phyloP scores from a whole-genome alignment of 2,797 vertebrate species.

The Oreochromis grahami region DNA sequence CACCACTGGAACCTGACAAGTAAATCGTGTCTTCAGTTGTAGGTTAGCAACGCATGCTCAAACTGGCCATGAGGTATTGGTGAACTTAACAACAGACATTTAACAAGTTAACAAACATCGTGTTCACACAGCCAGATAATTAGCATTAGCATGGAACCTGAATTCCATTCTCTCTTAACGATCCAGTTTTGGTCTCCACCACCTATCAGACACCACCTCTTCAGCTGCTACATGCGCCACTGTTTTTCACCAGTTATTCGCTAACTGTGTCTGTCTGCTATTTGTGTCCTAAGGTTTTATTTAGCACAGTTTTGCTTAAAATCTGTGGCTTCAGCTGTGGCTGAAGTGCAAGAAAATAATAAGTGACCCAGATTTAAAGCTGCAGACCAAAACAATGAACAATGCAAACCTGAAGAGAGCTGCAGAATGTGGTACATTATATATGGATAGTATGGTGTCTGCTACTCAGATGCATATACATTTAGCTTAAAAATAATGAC shows the following conservation, averaged over 20 bases:
- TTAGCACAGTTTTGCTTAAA: neutral
- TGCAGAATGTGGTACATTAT: neutral
- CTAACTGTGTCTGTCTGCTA: neutral
- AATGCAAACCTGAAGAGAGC: neutral
- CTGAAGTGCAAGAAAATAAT: neutral
- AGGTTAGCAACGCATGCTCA: neutral
- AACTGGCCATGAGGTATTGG: neutral
- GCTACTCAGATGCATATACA: neutral
- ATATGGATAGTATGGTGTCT: neutral
- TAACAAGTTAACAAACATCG: neutral
- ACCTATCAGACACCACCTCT: neutral
- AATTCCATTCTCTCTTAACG: neutral
- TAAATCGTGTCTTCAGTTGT: neutral
- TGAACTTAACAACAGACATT: neutral
- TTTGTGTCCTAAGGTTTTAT: neutral
- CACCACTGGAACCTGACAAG: neutral
- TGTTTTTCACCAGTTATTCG: neutral
- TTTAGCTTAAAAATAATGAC: neutral
- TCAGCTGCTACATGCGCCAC: neutral
- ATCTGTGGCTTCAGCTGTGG: neutral
- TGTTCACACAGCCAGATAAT: neutral
- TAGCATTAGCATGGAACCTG: neutral
- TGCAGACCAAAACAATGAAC: neutral
- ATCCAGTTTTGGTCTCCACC: neutral
- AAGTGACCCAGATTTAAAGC: neutral